These are phyloP conservation scores for Barbus barbus DNA, from an alignment of 2,113 vertebrate genomes.

Conservation along the genomic window DNA sequence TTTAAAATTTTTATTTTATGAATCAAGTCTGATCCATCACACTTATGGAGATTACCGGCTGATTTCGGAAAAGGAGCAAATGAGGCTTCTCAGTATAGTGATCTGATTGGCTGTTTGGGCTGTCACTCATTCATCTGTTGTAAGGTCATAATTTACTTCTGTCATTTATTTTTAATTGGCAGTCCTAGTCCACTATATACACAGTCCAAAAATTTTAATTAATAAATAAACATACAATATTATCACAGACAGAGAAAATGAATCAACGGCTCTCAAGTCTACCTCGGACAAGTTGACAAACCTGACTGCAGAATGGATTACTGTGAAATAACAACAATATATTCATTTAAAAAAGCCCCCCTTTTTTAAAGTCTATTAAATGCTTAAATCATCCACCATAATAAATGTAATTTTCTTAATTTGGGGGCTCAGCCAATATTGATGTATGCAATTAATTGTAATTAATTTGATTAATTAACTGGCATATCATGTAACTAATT, in stretches of 20 bases:
- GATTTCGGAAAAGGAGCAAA: too few species aligned
- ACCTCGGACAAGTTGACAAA: not conserved
- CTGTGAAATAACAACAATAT: too few species aligned
- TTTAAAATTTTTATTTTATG: not conserved
- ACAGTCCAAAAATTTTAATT: not conserved
- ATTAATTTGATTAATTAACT: slow-evolving; percentile 19
- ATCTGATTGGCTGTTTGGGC: not conserved
- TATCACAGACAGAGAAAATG: not conserved
- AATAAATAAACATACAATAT: not conserved
- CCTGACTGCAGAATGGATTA: too few species aligned
- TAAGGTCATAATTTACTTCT: not conserved
- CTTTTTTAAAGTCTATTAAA: not conserved
- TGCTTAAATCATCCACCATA: not conserved
- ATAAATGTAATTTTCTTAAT: not conserved
- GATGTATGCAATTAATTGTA: slow-evolving; percentile 15
- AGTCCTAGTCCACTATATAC: not conserved
- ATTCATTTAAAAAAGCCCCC: too few species aligned
- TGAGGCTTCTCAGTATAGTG: not conserved
- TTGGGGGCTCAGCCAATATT: not conserved
- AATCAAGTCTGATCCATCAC: not conserved
- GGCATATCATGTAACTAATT: not conserved
- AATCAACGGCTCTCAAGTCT: not conserved
- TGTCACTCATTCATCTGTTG: not conserved
- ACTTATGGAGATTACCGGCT: not conserved
- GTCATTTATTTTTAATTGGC: not conserved